Evolutionary conservation across 2,888 invertebrate genomes (phyloP).

Genomic region (Synanthedon vespiformis): DNA sequence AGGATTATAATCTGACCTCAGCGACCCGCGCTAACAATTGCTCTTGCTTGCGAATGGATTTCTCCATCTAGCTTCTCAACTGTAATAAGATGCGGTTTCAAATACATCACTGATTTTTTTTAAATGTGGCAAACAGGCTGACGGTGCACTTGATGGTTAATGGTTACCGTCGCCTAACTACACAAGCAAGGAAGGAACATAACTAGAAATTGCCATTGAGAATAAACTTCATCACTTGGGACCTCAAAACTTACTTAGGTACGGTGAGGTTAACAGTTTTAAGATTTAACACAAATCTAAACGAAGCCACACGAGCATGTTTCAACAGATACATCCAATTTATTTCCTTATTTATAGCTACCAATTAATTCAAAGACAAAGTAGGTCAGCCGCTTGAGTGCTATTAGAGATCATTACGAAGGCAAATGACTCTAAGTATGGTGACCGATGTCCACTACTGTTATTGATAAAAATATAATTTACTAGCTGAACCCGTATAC

Average conservation of each 20-base stretch:
- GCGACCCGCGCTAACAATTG: no score
- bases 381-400: slow-evolving; percentile 6
- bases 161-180: no score
- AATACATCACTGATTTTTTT: no score
- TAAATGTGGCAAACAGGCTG: no score
- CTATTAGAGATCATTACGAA: slow-evolving; percentile 8
- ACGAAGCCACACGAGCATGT: slow-evolving; percentile 7
- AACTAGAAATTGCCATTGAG: no score
- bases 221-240: no score
- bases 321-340: background rate
- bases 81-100: background rate
- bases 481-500: no score
- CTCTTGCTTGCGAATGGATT: background rate
- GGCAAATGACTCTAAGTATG: slow-evolving; percentile 22
- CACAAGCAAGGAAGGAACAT: no score
- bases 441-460: slow-evolving; percentile 12
- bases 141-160: no score
- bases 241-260: no score
- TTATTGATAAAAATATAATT: slow-evolving; percentile 9
- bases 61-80: background rate
- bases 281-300: slow-evolving; percentile 10
- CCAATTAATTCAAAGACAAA: slow-evolving; percentile 22
- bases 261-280: slow-evolving; percentile 1
- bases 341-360: slow-evolving; percentile 23
- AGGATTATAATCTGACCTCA: no score